phyloP scores from a whole-genome alignment of 2,888 invertebrate genomes.

The Caradrina clavipalpis region DNA sequence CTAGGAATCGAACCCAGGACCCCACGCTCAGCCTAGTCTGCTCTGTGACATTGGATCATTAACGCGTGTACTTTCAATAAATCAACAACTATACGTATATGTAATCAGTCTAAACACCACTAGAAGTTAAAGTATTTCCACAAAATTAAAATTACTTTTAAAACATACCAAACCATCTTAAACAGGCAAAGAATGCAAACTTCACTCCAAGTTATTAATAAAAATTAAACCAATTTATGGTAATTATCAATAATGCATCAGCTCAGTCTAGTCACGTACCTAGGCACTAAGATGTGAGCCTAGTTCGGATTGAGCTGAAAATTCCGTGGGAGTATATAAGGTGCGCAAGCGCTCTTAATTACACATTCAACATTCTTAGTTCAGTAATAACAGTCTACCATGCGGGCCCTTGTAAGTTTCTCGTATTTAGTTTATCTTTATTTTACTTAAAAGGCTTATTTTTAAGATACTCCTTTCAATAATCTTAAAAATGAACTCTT shows the following conservation, averaged over 20 bases:
- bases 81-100: no score
- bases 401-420: slow-evolving; percentile 83
- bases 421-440: slow-evolving; percentile 12
- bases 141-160: not conserved
- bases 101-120: not conserved
- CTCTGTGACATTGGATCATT: no score
- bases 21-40: no score
- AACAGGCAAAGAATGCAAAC: not conserved
- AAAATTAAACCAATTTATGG: slow-evolving; percentile 43
- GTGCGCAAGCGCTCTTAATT: slow-evolving; percentile 70
- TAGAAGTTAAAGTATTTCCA: not conserved
- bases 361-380: slow-evolving; percentile 78
- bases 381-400: slow-evolving; percentile 74
- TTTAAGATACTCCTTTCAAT: not conserved
- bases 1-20: no score
- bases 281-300: slow-evolving; percentile 48
- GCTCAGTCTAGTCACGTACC: slow-evolving; percentile 15
- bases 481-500: no score
- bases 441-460: not conserved
- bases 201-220: slow-evolving; percentile 28
- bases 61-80: no score
- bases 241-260: slow-evolving; percentile 56
- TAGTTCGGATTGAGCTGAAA: slow-evolving; percentile 63
- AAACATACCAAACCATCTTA: slow-evolving; percentile 3
- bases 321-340: slow-evolving; percentile 83